A percentile compares a stretch with the other conserved stretches of the same genome.
Conservation (phyloP, 2,797 vertebrate genomes). For the Ispidina lecontei region DNA sequence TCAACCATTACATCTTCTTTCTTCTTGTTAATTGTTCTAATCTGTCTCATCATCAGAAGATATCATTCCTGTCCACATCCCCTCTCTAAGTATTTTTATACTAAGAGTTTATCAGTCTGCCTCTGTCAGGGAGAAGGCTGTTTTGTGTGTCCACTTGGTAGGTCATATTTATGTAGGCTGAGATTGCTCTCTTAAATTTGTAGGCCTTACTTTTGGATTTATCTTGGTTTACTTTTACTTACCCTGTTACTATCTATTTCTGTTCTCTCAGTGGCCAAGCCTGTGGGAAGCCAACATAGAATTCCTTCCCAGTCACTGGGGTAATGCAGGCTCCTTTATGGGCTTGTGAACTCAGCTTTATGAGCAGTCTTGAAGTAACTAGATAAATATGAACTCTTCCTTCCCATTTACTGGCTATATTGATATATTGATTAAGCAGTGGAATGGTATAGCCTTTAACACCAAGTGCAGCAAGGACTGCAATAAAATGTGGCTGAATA, state of each 20-base stretch:
- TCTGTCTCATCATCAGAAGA: background rate
- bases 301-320: background rate
- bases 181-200: background rate
- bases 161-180: background rate
- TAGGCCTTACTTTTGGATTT: conserved; percentile 7
- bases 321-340: background rate
- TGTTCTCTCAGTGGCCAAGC: background rate
- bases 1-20: background rate
- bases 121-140: background rate
- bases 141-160: background rate
- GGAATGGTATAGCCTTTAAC: background rate
- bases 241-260: conserved; percentile 1
- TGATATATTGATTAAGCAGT: background rate
- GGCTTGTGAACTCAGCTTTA: background rate
- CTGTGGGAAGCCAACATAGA: background rate
- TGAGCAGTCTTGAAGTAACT: background rate
- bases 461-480: background rate
- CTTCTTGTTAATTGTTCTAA: rapidly evolving
- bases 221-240: conserved; percentile 9
- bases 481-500: background rate
- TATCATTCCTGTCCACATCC: background rate
- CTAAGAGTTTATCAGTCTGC: background rate
- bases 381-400: background rate
- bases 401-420: background rate
- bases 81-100: background rate